These are phyloP conservation scores for Oreochromis mossambicus DNA, from an alignment of 2,797 vertebrate genomes.

Conservation along the genomic window DNA sequence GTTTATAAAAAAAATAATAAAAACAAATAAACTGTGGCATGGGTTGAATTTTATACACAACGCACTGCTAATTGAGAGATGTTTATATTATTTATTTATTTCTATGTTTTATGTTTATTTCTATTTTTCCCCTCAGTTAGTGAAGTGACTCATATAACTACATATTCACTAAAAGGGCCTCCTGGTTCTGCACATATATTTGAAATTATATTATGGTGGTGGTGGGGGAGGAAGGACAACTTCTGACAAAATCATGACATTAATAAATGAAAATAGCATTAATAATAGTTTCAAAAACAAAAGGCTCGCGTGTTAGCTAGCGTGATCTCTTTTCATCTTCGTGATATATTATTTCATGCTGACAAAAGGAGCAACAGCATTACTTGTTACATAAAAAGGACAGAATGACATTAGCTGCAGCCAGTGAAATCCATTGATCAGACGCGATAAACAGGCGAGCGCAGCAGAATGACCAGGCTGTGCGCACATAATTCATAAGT, in stretches of 20 bases:
- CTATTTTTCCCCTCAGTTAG: neutral
- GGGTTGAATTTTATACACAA: neutral
- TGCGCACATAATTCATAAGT: constrained; percentile 52
- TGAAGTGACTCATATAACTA: constrained; percentile 16
- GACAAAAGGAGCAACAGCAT: neutral
- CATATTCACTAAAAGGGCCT: neutral
- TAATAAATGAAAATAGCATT: neutral
- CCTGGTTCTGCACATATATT: neutral
- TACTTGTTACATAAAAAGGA: constrained; percentile 27
- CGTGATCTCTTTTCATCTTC: neutral
- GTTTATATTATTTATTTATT: neutral
- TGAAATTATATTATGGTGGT: neutral
- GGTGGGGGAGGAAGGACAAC: fast-evolving
- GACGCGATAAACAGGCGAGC: constrained; percentile 28
- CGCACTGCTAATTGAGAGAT: neutral
- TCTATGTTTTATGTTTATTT: neutral
- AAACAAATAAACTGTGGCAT: neutral
- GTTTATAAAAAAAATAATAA: neutral
- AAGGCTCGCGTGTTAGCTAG: neutral
- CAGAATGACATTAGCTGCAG: constrained; percentile 9
- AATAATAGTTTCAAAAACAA: neutral
- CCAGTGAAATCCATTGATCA: constrained; percentile 38
- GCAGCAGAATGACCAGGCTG: constrained; percentile 27
- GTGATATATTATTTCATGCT: neutral
- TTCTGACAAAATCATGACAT: neutral